A percentile compares a stretch with the other conserved stretches of the same genome.
Evolutionary conservation across 1,140 invertebrate species (phyloP).

Genomic region (Hyles euphorbiae): DNA sequence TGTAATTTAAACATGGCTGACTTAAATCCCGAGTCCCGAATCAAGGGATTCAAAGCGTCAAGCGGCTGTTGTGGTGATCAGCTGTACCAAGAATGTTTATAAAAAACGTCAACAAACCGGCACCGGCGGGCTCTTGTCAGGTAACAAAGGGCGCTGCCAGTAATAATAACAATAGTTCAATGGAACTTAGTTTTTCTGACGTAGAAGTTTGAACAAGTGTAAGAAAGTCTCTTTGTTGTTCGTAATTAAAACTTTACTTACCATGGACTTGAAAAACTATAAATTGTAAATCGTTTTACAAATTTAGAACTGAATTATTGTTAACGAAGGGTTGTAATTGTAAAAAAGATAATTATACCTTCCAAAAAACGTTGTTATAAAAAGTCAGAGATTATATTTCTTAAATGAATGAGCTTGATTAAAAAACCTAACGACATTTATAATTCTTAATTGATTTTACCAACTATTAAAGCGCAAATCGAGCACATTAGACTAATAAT

Average conservation of each 20-base stretch:
- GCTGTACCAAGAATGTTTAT: conserved; percentile 50
- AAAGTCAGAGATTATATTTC: too few species aligned
- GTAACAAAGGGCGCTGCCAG: conserved; percentile 35
- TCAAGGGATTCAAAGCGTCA: too few species aligned
- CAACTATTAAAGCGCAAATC: too few species aligned
- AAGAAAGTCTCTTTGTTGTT: not conserved
- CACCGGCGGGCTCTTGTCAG: conserved; percentile 21
- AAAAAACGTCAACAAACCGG: conserved; percentile 51
- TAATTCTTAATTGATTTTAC: too few species aligned
- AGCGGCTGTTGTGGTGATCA: conserved; percentile 44
- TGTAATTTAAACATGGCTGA: too few species aligned
- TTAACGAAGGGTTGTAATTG: not conserved
- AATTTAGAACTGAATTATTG: not conserved
- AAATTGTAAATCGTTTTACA: not conserved
- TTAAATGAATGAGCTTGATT: too few species aligned
- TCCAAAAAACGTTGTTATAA: too few species aligned
- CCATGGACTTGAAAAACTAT: not conserved
- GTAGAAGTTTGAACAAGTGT: conserved; percentile 2
- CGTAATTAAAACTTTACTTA: too few species aligned
- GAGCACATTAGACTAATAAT: too few species aligned
- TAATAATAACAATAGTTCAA: conserved; percentile 26
- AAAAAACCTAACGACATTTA: too few species aligned
- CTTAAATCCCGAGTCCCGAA: too few species aligned
- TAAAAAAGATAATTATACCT: not conserved
- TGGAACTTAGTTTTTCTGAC: conserved; percentile 12